Base-by-base conservation (phyloP, 2,797 vertebrate species). In the Macropodus opercularis region DNA sequence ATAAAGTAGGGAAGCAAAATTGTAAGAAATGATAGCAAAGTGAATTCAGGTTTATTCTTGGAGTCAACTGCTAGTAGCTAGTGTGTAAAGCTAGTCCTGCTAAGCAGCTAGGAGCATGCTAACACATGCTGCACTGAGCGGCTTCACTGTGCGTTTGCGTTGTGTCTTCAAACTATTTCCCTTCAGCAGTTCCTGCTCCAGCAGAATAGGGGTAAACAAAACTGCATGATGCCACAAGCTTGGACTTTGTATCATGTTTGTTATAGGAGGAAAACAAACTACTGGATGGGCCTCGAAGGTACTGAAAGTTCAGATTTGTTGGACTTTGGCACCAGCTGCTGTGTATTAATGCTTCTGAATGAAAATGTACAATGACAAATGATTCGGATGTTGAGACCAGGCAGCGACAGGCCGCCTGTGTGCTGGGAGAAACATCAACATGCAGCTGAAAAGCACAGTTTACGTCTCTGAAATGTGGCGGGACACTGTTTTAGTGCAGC, bases 1-100 rank as follows among this genome's bases (percentile, higher is more conserved):
- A 13, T 11, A 12, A 31, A 31, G 12, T 3, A 11, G 11, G 19
- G 6, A 54, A 15, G 21, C 3, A 14, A 35, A 31, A 40, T 5
- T 5, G 6, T 14, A 14, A 21, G 12, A 9, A 31, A 17, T 23
- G 14, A 17, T 8, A 8, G 8, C 17, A 7, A 31, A 14, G 15
- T 34, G 14, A 14, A 32, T 34, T 14, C 13, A 34, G 32, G 24
- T 49, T 29, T 17, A 13, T 26, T 8, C 8, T 41, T 17, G 17
- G 24, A 6, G 34, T 15, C n/a, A 3, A 14, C 15, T 6, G 24
- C n/a, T 18, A 29, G 1, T 7, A 39, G 23, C 40, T 27, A 12
- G 7, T 12, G n/a, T 17, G 63, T 31, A 39, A 44, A 56, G 26
- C 8, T 44, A 35, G 39, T 46, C 18, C 46, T 23, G 48, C 36